phyloP scores from a whole-genome alignment of 2,113 vertebrate genomes.

The Beaufortia kweichowensis region DNA sequence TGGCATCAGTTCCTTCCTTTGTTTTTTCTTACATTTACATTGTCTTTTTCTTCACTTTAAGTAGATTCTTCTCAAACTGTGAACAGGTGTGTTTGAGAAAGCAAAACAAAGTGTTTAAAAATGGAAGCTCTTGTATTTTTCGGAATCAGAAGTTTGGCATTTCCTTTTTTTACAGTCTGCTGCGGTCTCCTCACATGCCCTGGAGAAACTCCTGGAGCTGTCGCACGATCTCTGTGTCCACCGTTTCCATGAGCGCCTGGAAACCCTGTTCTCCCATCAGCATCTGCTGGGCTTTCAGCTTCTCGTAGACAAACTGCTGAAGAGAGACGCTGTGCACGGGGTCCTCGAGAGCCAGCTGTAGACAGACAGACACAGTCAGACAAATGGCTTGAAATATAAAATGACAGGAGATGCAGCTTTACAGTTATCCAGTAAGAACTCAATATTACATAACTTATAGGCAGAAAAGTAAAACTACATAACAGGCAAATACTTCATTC shows the following conservation, averaged over 20 bases:
- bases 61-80: slow-evolving; percentile 9
- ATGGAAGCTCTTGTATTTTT: slow-evolving; percentile 71
- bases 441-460: background rate
- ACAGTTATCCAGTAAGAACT: background rate
- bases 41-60: background rate
- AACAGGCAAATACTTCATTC: background rate
- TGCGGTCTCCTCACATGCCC: slow-evolving; percentile 76
- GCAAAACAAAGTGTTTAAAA: slow-evolving; percentile 54
- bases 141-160: slow-evolving; percentile 39
- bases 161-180: slow-evolving; percentile 49
- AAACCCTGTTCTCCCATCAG: slow-evolving; percentile 88
- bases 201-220: slow-evolving; percentile 94
- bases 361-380: slow-evolving; percentile 25
- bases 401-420: background rate
- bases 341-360: slow-evolving; percentile 89
- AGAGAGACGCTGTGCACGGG: slow-evolving; percentile 92
- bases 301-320: slow-evolving; percentile 93
- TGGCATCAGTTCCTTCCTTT: slow-evolving; percentile 56
- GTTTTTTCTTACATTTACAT: slow-evolving; percentile 26
- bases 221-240: slow-evolving; percentile 92
- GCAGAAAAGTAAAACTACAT: background rate
- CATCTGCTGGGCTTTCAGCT: slow-evolving; percentile 93
- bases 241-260: slow-evolving; percentile 91
- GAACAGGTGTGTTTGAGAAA: slow-evolving; percentile 43
- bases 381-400: background rate